Conservation (phyloP, 2,113 vertebrate genomes). For the Platanista minor region DNA sequence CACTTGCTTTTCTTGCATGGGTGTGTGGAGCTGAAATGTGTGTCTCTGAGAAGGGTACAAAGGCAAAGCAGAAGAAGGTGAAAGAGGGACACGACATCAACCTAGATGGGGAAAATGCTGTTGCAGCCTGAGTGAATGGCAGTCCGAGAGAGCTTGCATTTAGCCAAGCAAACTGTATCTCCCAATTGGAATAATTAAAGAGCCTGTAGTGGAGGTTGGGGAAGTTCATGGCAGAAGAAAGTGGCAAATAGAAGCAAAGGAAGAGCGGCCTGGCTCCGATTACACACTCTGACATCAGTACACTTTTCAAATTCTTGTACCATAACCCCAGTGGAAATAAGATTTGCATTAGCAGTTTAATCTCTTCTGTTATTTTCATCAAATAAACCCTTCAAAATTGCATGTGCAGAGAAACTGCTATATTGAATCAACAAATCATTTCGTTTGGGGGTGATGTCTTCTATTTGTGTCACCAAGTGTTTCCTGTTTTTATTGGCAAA, state of each 20-base stretch:
- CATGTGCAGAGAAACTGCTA: constrained; percentile 24
- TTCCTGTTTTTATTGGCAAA: constrained; percentile 65
- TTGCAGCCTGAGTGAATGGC: not conserved
- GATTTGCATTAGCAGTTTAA: not conserved
- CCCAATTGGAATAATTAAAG: not conserved
- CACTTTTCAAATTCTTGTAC: not conserved
- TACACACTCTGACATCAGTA: not conserved
- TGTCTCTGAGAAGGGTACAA: not conserved
- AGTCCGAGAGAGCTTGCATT: not conserved
- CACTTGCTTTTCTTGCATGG: not conserved
- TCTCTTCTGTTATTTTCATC: not conserved
- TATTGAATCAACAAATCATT: constrained; percentile 38
- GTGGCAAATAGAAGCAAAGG: not conserved
- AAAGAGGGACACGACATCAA: not conserved
- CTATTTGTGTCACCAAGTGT: constrained; percentile 34
- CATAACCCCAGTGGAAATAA: not conserved
- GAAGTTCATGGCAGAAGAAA: not conserved
- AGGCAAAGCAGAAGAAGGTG: not conserved
- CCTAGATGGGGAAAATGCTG: not conserved
- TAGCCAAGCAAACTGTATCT: not conserved
- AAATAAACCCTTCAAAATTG: not conserved
- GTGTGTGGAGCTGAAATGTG: not conserved
- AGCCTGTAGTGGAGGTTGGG: not conserved
- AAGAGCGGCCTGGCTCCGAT: not conserved
- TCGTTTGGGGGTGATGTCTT: constrained; percentile 47